A percentile compares a stretch with the other conserved stretches of the same genome.
phyloP scores from a whole-genome alignment of 2,888 invertebrate species.

The Omphaloscelis lunosa region DNA sequence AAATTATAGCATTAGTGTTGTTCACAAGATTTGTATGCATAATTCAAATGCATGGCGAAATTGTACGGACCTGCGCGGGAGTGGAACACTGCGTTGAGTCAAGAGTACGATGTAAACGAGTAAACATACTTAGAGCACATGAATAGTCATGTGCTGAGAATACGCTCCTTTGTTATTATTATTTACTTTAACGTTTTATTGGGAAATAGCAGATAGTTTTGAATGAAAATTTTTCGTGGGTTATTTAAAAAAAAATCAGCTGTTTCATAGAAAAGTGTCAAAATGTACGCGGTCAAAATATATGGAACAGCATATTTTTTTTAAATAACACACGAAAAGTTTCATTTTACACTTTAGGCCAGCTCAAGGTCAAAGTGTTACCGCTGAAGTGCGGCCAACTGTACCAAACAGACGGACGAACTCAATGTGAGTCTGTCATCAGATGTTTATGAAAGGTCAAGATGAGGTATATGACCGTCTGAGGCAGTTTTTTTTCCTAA shows the following conservation, averaged over 20 bases:
- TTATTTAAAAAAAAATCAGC: too few species aligned
- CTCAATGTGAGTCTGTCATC: not conserved
- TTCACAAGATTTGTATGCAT: conserved; percentile 28
- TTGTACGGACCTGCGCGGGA: conserved; percentile 15
- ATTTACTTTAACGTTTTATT: not conserved
- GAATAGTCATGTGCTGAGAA: not conserved
- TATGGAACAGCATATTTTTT: too few species aligned
- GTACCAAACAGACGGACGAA: not conserved
- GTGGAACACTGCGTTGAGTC: conserved; percentile 28
- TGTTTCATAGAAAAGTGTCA: too few species aligned
- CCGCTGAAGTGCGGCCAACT: not conserved
- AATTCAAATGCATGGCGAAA: conserved; percentile 35
- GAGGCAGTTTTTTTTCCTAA: not conserved
- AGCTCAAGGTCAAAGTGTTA: not conserved
- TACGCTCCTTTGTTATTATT: not conserved
- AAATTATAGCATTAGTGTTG: conserved; percentile 15
- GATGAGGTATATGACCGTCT: not conserved
- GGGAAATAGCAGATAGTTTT: not conserved
- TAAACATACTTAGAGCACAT: not conserved
- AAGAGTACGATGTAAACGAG: conserved; percentile 9
- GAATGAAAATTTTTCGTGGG: too few species aligned
- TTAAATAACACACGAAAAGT: too few species aligned
- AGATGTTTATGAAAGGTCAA: not conserved
- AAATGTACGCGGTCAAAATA: too few species aligned
- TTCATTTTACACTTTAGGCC: too few species aligned